Base-by-base conservation (phyloP, 1,140 invertebrate species). In the Macrosteles quadrilineatus region DNA sequence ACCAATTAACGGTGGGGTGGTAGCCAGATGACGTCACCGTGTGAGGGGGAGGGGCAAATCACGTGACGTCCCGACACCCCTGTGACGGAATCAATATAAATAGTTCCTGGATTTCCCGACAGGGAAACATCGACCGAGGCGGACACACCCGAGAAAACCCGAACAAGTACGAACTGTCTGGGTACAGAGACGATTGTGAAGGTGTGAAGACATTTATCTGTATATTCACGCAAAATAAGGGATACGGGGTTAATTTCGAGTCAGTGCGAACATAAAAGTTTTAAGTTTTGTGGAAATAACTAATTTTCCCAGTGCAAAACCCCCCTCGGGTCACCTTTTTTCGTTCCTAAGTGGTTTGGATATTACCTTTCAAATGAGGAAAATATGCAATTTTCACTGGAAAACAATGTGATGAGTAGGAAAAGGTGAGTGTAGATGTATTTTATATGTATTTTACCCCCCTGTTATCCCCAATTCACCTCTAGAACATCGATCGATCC, bases 21-120 rank as follows among this genome's bases (percentile, higher is more conserved):
- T 3, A 32, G 25, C n/a, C 19, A 6, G 50, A 23, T 68, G 67
- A 68, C 67, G 67, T 68, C 67, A 68, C 25, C 2, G 9, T 31
- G 25, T 59, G 55, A 9, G 25, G 21, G 55, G 14, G 32, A 36
- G 32, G 32, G 32, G 32, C 4, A 14, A 6, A n/a, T n/a, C n/a
- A n/a, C n/a, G n/a, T n/a, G n/a, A 36, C 32, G 4, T 6, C 32
- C 32, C 32, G 32, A 6, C 32, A 36, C 32, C 32, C 47, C 66
- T 17, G 23, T 27, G 21, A 50, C 30, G 43, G 40, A 67, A 68
- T 68, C 67, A 68, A 68, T 68, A 68, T 19, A 11, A 27, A 6
- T 47, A 57, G 30, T 57, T 57, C 25, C 55, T 25, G 6, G 2
- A 27, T 6, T 3, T 25, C 12, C 55, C 55, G 25, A 4, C 55